Base-by-base conservation (phyloP, 2,888 invertebrate species). In the Magallana nippona region DNA sequence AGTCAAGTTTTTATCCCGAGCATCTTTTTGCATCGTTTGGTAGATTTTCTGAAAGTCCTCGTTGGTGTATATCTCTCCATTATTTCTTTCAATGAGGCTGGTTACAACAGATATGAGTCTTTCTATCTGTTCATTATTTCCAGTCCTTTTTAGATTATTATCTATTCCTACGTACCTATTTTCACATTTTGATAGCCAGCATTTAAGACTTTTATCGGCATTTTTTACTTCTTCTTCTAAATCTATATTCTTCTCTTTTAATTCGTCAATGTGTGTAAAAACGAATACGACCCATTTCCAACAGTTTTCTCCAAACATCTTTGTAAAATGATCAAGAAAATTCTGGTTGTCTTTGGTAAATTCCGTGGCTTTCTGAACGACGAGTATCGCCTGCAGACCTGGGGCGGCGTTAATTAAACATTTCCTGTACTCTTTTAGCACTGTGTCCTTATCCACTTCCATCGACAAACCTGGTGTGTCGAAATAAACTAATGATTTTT, bases 21-120 rank as follows among this genome's bases (percentile, higher is more conserved):
- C 60, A 60, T n/a, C 60, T 1, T 17, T 60, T 19, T 60, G n/a
- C n/a, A 60, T 13, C 60, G 1, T 17, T 19, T n/a, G 10, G 19
- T 60, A 60, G 17, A 19, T n/a, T 60, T 60, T n/a, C 60, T 60
- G 60, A 60, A 60, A 60, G 8, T 60, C 60, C 1, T 60, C 10
- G 19, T 60, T 60, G 60, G 60, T 60, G 60, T 60, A 60, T 60
- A 60, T 60, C 60, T 60, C 19, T n/a, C n/a, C n/a, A 60, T 11
- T 1, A 60, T 60, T 60, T 19, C 1, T 17, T 19, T n/a, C 17
- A 2, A 17, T 17, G 10, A 60, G 15, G 1, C 19, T 60, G 1
- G 11, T 19, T 10, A 60, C 17, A 15, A 19, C 19, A 11, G 15
- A 10, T 3, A 60, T 10, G n/a, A 60, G 60, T 60, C 19, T 60